phyloP scores from a whole-genome alignment of 2,113 vertebrate species.

The Falcunculus frontatus region DNA sequence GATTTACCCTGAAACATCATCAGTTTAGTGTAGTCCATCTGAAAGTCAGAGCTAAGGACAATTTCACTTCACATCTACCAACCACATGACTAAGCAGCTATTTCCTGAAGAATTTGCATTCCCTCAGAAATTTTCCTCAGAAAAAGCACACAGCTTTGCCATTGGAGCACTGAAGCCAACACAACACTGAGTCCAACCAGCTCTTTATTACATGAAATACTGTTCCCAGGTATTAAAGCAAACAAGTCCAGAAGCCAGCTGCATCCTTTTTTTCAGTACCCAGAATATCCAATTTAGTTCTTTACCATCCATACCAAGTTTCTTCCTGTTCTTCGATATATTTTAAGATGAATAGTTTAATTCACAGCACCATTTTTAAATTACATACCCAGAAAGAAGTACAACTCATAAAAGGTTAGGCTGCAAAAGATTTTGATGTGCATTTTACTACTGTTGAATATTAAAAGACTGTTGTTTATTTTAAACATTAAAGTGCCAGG shows the following conservation, averaged over 20 bases:
- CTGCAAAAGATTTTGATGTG: not conserved
- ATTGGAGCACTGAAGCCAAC: not conserved
- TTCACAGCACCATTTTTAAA: not conserved
- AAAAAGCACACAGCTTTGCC: not conserved
- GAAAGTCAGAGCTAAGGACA: not conserved
- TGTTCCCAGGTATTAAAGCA: not conserved
- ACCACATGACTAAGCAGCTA: not conserved
- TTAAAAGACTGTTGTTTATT: not conserved
- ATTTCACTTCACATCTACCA: not conserved
- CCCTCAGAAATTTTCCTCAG: too few relatives aligned
- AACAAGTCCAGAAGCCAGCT: not conserved
- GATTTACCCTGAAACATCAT: not conserved
- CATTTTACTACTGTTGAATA: not conserved
- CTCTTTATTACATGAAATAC: not conserved
- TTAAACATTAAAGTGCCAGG: slow-evolving; percentile 71
- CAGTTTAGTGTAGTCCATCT: not conserved
- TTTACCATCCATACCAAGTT: not conserved
- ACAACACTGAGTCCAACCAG: not conserved
- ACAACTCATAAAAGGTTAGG: not conserved
- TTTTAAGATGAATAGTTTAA: not conserved
- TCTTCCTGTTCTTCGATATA: not conserved
- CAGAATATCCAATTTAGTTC: not conserved
- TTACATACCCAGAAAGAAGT: not conserved
- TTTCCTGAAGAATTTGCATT: not conserved
- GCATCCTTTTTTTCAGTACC: not conserved